Evolutionary conservation across 1,140 invertebrate genomes (phyloP).

Genomic region (Adelges cooleyi): DNA sequence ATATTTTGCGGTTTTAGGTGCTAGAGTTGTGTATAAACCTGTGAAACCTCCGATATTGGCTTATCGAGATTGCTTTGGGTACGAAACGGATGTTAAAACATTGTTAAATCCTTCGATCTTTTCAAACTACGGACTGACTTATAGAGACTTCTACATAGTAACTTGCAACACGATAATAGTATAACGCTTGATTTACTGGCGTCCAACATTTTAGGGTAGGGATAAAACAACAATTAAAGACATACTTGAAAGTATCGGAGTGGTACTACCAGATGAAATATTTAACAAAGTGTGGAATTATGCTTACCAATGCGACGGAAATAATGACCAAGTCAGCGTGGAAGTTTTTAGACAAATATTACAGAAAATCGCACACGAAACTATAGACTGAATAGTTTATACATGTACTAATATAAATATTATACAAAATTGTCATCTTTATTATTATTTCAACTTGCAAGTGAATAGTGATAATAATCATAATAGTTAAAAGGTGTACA

Average conservation of each 20-base stretch:
- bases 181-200: too few relatives aligned
- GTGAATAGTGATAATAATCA: too few relatives aligned
- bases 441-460: too few relatives aligned
- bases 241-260: background rate
- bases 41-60: background rate
- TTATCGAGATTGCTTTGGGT: background rate
- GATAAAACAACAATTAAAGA: background rate
- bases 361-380: background rate
- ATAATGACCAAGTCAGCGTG: background rate
- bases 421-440: too few relatives aligned
- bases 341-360: background rate
- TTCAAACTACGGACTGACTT: conserved; percentile 1
- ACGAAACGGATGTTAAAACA: background rate
- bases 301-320: background rate
- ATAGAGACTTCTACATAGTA: conserved; percentile 10
- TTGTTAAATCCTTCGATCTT: background rate
- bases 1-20: too few relatives aligned
- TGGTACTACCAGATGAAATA: background rate
- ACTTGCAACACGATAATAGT: background rate
- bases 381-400: too few relatives aligned
- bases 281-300: background rate
- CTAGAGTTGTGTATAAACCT: background rate
- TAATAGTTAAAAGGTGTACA: too few relatives aligned
- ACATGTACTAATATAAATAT: too few relatives aligned
- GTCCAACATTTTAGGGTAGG: background rate